Evolutionary conservation across 2,797 vertebrate genomes (phyloP), one percentile per base, ranked within the genome.

Genomic region (Ctenopoma multispine): DNA sequence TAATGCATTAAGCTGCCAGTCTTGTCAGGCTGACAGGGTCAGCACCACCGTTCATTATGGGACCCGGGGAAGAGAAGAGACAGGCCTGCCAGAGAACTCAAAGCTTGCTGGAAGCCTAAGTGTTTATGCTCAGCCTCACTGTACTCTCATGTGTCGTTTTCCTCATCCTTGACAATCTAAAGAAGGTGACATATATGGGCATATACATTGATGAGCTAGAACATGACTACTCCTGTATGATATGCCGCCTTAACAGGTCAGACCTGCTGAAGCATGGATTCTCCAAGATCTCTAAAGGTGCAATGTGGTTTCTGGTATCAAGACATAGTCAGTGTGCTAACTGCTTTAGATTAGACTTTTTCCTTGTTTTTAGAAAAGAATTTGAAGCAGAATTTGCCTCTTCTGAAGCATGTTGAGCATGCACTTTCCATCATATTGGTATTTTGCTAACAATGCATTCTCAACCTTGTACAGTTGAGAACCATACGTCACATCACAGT

Each of bases 21-120:
- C 93, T 80, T 78, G 89, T 96, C 95, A 93, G 84, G 81, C 84
- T 91, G 95, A 95, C 94, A 93, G 92, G 95, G 95, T 93, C 95
- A 90, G 91, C 90, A 79, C 92, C 93, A 92, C 93, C 93, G 84
- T 94, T 94, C 93, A 96, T 96, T 95, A 95, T 23, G 87, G 90
- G 93, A 94, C 94, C 93, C 83, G 86, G 48, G 24, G 61, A 75
- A 27, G 72, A 75, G 79, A 75, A 29, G 5, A 80, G 67, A 62
- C 12, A 40, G 66, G 47, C 36, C 69, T 71, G 81, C 56, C 11
- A 91, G 46, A 92, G 90, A 95, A 93, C 92, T 91, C 89, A 85
- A 90, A 93, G 93, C 93, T 62, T 9, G 18, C 49, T 75, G 48
- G 51, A 73, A 69, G 65, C 47, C 61, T 82, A 43, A 7, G 59